Evolutionary conservation across 2,797 vertebrate genomes (phyloP).

Genomic region (Scleropages formosus): DNA sequence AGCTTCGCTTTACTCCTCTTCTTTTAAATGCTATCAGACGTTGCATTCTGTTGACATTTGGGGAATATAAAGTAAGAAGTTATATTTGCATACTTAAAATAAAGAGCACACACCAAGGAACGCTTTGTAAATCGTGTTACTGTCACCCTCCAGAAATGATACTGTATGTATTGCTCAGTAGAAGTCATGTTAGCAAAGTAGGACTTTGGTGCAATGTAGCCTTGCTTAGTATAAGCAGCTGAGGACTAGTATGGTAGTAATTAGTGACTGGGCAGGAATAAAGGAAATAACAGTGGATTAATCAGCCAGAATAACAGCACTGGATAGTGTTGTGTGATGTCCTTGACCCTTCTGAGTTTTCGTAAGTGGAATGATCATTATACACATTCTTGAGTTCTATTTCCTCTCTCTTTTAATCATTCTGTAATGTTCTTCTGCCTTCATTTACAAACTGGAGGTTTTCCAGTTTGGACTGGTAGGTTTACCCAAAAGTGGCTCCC

Average conservation of each 20-base stretch:
- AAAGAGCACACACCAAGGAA: no score
- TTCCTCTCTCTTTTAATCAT: conserved; percentile 29
- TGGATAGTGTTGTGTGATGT: conserved; percentile 20
- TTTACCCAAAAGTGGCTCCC: not conserved
- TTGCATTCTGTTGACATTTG: no score
- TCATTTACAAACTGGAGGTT: not conserved
- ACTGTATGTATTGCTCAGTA: not conserved
- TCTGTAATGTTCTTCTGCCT: not conserved
- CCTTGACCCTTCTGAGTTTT: conserved; percentile 12
- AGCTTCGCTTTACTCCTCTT: no score
- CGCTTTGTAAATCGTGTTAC: no score
- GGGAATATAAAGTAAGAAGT: no score
- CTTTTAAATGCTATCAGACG: no score
- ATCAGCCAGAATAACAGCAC: conserved; percentile 35
- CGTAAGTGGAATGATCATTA: conserved; percentile 15
- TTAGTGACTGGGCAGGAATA: conserved; percentile 24
- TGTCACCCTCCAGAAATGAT: no score
- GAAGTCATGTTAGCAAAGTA: conserved; percentile 26
- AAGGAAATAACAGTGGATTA: conserved; percentile 22
- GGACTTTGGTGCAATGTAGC: not conserved
- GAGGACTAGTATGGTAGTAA: conserved; percentile 24
- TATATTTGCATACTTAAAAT: no score
- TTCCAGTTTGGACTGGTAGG: not conserved
- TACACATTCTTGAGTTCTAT: conserved; percentile 20
- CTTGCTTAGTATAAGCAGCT: not conserved